Percentiles rank a stretch among this genome's conserved stretches.
phyloP scores from a whole-genome alignment of 2,888 invertebrate species.

The Camptogramma bilineatum region DNA sequence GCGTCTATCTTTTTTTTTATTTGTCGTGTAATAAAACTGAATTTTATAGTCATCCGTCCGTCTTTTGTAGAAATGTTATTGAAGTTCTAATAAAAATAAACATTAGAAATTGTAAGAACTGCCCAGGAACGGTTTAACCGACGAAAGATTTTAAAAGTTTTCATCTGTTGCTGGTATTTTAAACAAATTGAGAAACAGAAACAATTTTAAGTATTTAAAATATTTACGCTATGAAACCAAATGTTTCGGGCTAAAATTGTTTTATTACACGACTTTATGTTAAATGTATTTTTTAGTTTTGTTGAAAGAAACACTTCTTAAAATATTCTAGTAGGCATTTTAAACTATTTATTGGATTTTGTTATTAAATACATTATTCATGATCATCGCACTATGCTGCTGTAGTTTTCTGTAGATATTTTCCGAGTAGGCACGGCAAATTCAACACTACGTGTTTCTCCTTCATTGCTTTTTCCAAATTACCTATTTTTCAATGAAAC shows the following conservation, averaged over 20 bases:
- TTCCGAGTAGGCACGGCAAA: neutral
- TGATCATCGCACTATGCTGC: conserved; percentile 7
- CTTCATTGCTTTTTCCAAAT: too few relatives aligned
- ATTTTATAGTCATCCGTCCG: neutral
- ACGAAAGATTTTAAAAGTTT: conserved; percentile 21
- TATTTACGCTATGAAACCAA: conserved; percentile 28
- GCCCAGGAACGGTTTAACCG: neutral
- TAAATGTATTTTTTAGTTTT: conserved; percentile 22
- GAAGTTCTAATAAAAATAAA: conserved; percentile 10
- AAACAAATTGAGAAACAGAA: conserved; percentile 33
- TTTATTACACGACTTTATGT: conserved; percentile 44
- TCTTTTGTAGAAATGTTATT: conserved; percentile 12
- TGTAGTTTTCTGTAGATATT: conserved; percentile 28
- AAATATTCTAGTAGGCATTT: conserved; percentile 27
- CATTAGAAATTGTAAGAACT: neutral
- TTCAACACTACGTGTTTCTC: neutral
- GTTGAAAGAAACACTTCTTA: conserved; percentile 33
- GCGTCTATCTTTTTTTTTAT: conserved; percentile 23
- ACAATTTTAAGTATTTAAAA: conserved; percentile 35
- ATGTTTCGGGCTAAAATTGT: conserved; percentile 36
- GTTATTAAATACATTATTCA: neutral
- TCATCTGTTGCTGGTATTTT: conserved; percentile 29
- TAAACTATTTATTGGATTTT: conserved; percentile 17
- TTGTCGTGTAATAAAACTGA: conserved; percentile 44
- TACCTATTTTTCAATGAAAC: neutral